Evolutionary conservation across 2,888 invertebrate genomes (phyloP), one percentile per base, ranked within the genome.

Genomic region (Fissipunctia ypsillon): DNA sequence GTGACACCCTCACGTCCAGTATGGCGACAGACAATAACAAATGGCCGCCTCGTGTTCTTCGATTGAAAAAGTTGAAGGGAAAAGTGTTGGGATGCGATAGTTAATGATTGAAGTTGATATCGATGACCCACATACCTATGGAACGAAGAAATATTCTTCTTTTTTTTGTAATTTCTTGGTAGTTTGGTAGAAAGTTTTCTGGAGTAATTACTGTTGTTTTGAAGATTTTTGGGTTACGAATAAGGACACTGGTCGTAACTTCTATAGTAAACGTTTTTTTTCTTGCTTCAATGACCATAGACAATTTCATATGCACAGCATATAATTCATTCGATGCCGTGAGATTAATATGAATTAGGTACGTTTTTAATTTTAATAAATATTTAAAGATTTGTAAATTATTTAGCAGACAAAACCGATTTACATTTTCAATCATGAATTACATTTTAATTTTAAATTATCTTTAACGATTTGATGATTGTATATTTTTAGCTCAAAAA

Each of bases 21-120:
- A 28, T 56, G 83, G 57, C 73, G 69, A 80, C 76, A 64, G 80
- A 76, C 70, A 80, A 81, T 84, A 81, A 81, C 76, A 87, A 89
- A 89, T 87, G 75, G 82, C 69, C 80, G 76, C 66, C 73, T 74
- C 74, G 84, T 84, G 85, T 86, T 84, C 84, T 85, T 83, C 88
- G 90, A 90, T 90, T 90, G 90, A 90, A 90, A 90, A 90, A 90
- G 85, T 90, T 90, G 64, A 69, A 66, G 75, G 72, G 67, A 56
- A 80, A 80, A 79, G 75, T 78, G 84, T 79, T 83, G 70, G 75
- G 60, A 35, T 31, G 50, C 59, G 74, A 74, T 76, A 76, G 74
- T 78, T 76, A 84, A 84, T 82, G 87, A 85, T 82, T 66, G 73
- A 78, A 83, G 83, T 86, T 84, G 76, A 76, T 87, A 87, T 78